Conservation (phyloP, 2,797 vertebrate species). For the Gouania willdenowi region DNA sequence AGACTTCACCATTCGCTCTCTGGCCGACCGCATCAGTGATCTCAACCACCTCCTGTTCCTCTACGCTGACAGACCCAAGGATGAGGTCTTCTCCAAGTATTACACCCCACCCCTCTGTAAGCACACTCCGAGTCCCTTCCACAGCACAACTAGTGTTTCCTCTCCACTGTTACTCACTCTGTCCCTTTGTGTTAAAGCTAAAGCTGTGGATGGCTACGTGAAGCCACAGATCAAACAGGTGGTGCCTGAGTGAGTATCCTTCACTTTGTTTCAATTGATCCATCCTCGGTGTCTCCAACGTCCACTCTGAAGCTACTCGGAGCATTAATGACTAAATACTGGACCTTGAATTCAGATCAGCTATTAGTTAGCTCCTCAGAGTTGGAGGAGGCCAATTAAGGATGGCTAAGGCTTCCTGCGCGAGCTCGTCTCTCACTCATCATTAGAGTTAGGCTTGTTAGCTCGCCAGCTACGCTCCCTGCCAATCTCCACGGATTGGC, state of each 20-base stretch:
- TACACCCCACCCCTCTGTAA: slow-evolving; percentile 93
- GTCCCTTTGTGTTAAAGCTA: slow-evolving; percentile 71
- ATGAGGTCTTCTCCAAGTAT: slow-evolving; percentile 97
- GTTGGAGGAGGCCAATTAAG: slow-evolving; percentile 69
- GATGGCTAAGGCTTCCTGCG: slow-evolving; percentile 49
- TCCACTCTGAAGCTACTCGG: slow-evolving; percentile 27
- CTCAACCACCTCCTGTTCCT: slow-evolving; percentile 94
- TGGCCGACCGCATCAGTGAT: slow-evolving; percentile 95
- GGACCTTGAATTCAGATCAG: slow-evolving; percentile 65
- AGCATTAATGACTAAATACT: slow-evolving; percentile 46
- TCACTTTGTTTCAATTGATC: not conserved
- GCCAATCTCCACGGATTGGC: slow-evolving; percentile 18
- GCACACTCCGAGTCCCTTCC: slow-evolving; percentile 4
- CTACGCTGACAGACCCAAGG: slow-evolving; percentile 91
- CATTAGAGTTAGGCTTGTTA: slow-evolving; percentile 71
- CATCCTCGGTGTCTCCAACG: slow-evolving; percentile 3
- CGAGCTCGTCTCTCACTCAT: slow-evolving; percentile 53
- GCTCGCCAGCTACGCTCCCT: slow-evolving; percentile 27
- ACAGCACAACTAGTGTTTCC: too few species aligned
- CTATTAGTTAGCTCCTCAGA: slow-evolving; percentile 56
- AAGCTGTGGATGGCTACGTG: slow-evolving; percentile 94
- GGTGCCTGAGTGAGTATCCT: slow-evolving; percentile 87
- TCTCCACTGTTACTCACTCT: slow-evolving; percentile 15
- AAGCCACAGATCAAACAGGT: slow-evolving; percentile 98
- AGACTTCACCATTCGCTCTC: slow-evolving; percentile 96